A percentile compares a stretch with the other conserved stretches of the same genome.
Conservation (phyloP, 2,113 vertebrate species). For the Himantopus leucocephalus region DNA sequence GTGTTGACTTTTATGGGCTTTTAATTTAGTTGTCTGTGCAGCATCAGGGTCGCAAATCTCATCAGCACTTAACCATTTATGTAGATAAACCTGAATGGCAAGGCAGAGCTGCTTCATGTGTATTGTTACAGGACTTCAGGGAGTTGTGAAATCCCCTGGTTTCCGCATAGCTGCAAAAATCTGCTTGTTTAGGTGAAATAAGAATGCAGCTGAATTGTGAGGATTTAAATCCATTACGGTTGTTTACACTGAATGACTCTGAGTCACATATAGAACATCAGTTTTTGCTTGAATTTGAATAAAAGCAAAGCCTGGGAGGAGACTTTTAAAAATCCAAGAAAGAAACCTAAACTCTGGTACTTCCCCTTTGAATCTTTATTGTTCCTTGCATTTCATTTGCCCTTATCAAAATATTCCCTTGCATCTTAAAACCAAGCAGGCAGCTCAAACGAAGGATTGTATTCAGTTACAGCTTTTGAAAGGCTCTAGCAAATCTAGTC, state of each 20-base stretch:
- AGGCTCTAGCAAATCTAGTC: background rate
- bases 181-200: background rate
- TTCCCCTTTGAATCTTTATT: background rate
- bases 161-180: background rate
- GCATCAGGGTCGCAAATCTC: background rate
- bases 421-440: background rate
- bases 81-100: background rate
- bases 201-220: background rate
- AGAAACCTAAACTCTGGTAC: background rate
- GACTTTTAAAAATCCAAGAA: background rate
- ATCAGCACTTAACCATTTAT: background rate
- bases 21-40: background rate
- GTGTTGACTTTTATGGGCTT: background rate
- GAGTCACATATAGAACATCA: rapidly evolving
- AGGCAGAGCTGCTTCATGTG: background rate
- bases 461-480: background rate
- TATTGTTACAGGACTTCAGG: background rate
- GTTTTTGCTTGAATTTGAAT: background rate
- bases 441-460: background rate
- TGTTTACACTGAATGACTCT: background rate
- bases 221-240: background rate
- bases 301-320: background rate
- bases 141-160: background rate
- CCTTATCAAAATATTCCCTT: background rate
- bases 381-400: background rate